These are phyloP conservation scores for Cichladusa arquata DNA, from an alignment of 2,113 vertebrate genomes.

Conservation along the genomic window DNA sequence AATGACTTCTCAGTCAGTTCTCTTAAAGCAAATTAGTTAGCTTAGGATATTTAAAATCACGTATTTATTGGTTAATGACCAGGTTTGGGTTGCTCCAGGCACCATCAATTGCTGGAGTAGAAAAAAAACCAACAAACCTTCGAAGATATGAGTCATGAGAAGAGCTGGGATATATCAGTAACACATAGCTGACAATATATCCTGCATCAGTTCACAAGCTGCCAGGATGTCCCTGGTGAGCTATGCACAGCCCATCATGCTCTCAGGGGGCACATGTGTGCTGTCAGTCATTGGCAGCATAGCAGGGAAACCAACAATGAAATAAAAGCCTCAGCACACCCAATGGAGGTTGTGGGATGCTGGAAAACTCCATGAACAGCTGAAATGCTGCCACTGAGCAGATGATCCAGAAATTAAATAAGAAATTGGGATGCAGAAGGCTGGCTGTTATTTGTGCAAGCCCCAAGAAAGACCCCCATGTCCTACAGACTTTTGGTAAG, in stretches of 20 bases:
- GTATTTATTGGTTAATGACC: background rate
- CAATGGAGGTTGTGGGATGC: background rate
- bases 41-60: background rate
- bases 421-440: background rate
- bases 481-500: background rate
- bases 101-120: background rate
- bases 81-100: background rate
- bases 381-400: background rate
- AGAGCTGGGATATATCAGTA: constrained; percentile 61
- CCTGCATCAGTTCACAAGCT: constrained; percentile 6
- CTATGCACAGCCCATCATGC: background rate
- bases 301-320: background rate
- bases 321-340: background rate
- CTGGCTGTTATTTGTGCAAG: background rate
- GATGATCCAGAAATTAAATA: background rate
- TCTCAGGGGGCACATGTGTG: background rate
- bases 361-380: background rate
- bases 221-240: constrained; percentile 6
- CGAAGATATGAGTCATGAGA: constrained; percentile 42
- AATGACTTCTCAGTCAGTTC: background rate
- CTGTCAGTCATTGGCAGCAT: constrained; percentile 40
- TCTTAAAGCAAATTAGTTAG: background rate
- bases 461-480: background rate
- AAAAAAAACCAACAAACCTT: background rate
- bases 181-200: constrained; percentile 60